Evolutionary conservation across 2,113 vertebrate genomes (phyloP), one percentile per base, ranked within the genome.

Genomic region (Toxotes jaculatrix): DNA sequence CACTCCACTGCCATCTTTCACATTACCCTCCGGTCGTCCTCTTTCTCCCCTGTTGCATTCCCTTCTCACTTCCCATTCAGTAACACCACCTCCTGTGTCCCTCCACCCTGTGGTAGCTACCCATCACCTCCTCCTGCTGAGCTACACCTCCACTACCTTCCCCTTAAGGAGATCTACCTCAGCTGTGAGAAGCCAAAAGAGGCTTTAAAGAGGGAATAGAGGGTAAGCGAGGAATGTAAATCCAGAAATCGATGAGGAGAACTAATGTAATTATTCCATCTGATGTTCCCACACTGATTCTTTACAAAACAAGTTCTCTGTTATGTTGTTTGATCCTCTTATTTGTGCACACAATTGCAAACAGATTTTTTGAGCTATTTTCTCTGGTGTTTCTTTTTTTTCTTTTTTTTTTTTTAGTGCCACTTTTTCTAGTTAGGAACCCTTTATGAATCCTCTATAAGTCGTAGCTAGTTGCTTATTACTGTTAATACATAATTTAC

Each of bases 1-100:
- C 21, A 57, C 61, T 36, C 23, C 19, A 12, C 56, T 55, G 53
- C 79, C 91, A 74, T 87, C 82, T 62, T 70, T 77, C 87, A 65
- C 83, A 78, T 57, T 71, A 68, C 75, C 75, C 61, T 70, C 74
- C 53, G 3, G 57, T 71, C 60, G 49, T 70, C 61, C 78, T 82
- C 82, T n/a, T 53, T 69, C 63, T 83, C 68, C 67, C 43, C 67
- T 65, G 47, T 77, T 82, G 55, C 83, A 56, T 78, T 23, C 51
- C 32, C 56, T 40, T 57, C 56, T 68, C 27, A 5, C 53, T 31
- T 64, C 38, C 61, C 51, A 32, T 76, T 38, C 40, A 45, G 36
- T 23, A 67, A 65, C 55, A 40, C 76, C 47, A 69, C 76, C 60
- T 69, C 45, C 64, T 75, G 42, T 53, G 53, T 43, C 66, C 57